Base-by-base conservation (phyloP, 1,140 invertebrate species). In the Nebria ingens region DNA sequence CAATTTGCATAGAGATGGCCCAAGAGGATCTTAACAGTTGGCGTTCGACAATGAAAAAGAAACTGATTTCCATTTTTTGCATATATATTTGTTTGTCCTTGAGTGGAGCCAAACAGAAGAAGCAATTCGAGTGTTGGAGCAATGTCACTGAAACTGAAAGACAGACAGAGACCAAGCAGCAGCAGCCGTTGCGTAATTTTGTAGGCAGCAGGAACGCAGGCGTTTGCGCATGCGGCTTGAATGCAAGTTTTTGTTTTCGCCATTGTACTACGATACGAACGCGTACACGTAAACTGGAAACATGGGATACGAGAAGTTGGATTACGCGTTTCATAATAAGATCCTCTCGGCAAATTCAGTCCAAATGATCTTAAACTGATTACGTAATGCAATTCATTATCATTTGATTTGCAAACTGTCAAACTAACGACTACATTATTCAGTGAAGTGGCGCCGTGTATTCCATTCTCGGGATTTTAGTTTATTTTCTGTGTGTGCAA, bases 351-450 rank as follows among this genome's bases (percentile, higher is more conserved):
- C 9, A 45, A 45, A 9, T 45, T 45, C 40, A 17, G 40, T 45
- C 40, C 17, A 45, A 45, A 45, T 45, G 9, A 45, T 12, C 40
- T 45, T 45, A 45, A 45, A 45, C 40, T 45, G 40, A 45, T 45
- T 45, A 45, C 40, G 40, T 45, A 45, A 45, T 45, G 40, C 40
- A 45, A 45, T 45, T 45, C 40, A 45, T 45, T 45, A 45, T 45
- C 40, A 45, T 45, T 45, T 45, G 40, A 45, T 45, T 45, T 45
- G 40, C 40, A 45, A 45, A 45, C 40, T 45, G 40, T 45, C 40
- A 45, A 45, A 45, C 40, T 45, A 45, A 6, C 17, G 40, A 45
- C 25, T 34, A 34, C 6, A 34, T n/a, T 11, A 45, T 45, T 45
- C 40, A 11, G 15, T 17, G 40, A 12, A 4, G 9, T 45, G 25